phyloP scores from a whole-genome alignment of 2,888 invertebrate genomes.

The Pollenia angustigena region DNA sequence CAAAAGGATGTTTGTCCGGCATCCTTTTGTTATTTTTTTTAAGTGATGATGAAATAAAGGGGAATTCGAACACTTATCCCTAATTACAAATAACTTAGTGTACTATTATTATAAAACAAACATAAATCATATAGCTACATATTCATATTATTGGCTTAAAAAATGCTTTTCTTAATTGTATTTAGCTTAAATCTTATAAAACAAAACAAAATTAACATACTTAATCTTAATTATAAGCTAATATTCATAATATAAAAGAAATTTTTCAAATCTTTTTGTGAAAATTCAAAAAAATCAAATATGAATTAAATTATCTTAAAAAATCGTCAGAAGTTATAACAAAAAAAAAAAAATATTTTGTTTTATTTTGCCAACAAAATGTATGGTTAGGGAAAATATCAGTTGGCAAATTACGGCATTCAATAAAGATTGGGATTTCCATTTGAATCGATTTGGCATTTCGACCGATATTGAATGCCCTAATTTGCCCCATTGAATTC shows the following conservation, averaged over 20 bases:
- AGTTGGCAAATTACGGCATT: no score
- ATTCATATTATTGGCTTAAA: slow-evolving; percentile 60
- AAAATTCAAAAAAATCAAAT: slow-evolving; percentile 56
- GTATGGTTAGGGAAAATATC: not conserved
- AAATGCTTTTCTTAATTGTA: slow-evolving; percentile 70
- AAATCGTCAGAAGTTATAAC: slow-evolving; percentile 70
- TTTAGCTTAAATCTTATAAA: slow-evolving; percentile 71
- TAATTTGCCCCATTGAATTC: no score
- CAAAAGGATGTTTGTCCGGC: slow-evolving; percentile 57
- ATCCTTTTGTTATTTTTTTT: slow-evolving; percentile 47
- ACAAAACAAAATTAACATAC: slow-evolving; percentile 31
- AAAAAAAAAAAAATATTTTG: not conserved
- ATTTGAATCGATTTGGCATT: no score
- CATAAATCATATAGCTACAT: slow-evolving; percentile 17
- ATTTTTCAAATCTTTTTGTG: slow-evolving; percentile 58
- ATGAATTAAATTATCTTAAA: slow-evolving; percentile 65
- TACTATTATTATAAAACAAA: slow-evolving; percentile 49
- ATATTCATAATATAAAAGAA: slow-evolving; percentile 43
- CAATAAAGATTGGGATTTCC: no score
- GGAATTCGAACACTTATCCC: slow-evolving; percentile 28
- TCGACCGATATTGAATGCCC: no score
- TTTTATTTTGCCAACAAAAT: not conserved
- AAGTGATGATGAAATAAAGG: slow-evolving; percentile 56
- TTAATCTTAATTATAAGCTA: slow-evolving; percentile 66
- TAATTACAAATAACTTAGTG: slow-evolving; percentile 37